Percentiles rank a stretch among this genome's conserved stretches.
Conservation (phyloP, 2,888 invertebrate genomes). For the Andrena bicolor region DNA sequence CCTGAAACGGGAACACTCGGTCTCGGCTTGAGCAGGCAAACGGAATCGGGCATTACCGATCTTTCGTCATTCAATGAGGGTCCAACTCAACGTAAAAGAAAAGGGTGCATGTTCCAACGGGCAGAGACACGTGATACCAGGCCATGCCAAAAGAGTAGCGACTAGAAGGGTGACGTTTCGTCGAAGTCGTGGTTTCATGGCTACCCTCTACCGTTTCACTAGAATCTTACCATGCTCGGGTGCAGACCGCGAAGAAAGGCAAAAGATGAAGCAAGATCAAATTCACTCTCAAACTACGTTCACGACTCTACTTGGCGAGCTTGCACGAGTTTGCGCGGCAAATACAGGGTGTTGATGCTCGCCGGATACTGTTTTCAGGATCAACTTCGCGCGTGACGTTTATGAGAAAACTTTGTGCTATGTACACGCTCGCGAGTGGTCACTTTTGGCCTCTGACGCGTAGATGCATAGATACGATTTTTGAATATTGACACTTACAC, state of each 20-base stretch:
- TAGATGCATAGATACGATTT: too few species aligned
- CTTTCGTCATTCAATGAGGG: conserved; percentile 7
- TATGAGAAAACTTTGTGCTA: conserved; percentile 16
- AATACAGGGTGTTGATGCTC: conserved; percentile 23
- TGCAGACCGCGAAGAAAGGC: conserved; percentile 6
- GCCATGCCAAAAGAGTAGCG: conserved; percentile 80
- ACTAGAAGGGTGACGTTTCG: conserved; percentile 64
- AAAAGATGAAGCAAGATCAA: too few species aligned
- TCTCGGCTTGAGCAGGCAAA: conserved; percentile 56
- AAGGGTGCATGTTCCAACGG: conserved; percentile 76
- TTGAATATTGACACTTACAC: too few species aligned
- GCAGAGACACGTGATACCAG: conserved; percentile 77
- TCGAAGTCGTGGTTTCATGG: conserved; percentile 67
- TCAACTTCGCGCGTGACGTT: conserved; percentile 2
- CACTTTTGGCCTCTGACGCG: background rate
- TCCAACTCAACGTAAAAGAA: conserved; percentile 67
- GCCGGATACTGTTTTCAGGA: background rate
- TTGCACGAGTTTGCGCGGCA: background rate
- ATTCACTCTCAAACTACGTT: conserved; percentile 21
- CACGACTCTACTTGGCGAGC: conserved; percentile 13
- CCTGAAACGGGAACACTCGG: conserved; percentile 86
- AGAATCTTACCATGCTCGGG: conserved; percentile 45
- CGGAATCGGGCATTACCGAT: conserved; percentile 9
- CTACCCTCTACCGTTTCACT: conserved; percentile 23
- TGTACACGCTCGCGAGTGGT: background rate